Evolutionary conservation across 2,797 vertebrate genomes (phyloP), one percentile per base, ranked within the genome.

Genomic region (Eurystomus glaucurus): DNA sequence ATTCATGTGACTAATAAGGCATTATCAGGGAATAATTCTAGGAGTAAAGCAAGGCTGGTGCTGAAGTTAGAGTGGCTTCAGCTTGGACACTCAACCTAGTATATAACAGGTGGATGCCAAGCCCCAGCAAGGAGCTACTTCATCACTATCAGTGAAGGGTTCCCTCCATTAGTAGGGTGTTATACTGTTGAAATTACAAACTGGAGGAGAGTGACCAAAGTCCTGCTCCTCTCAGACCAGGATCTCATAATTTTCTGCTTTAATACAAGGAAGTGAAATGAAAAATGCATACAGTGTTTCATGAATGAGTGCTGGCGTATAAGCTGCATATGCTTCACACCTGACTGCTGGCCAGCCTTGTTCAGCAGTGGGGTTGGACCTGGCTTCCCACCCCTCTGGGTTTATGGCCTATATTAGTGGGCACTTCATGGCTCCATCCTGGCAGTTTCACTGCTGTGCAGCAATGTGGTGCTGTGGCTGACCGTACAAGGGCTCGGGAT

Each of bases 361-460:
- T 8, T 35, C 22, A 31, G 13, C 1, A 2, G 6, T 0, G 0
- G 14, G 23, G 0, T 7, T 78, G 19, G 15, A 8, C 20, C 14
- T 58, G 41, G 21, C 21, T 82, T 71, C 15, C 10, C 19, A 45
- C 0, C 1, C 9, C 25, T 75, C 60, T 45, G 21, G 22, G 28
- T 1, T 60, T 10, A 15, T 0, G 3, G 19, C 14, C 88, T 51
- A 60, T 10, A 2, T 21, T 6, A 2, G 3, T 22, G 68, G 10
- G 10, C 41, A 12, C 45, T 35, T 74, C 0, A 0, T 0, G 2
- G 9, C 16, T 37, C 39, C 0, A 0, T 25, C 21, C 35, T 0
- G 0, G 14, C 31, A 57, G 14, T 7, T 0, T 0, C 19, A 25
- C 6, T 61, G 14, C 14, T 57, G 22, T n/a, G 29, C 54, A 29